A percentile compares a stretch with the other conserved stretches of the same genome.
These are phyloP conservation scores for Lampris incognitus DNA, from an alignment of 2,113 vertebrate species.

Conservation along the genomic window DNA sequence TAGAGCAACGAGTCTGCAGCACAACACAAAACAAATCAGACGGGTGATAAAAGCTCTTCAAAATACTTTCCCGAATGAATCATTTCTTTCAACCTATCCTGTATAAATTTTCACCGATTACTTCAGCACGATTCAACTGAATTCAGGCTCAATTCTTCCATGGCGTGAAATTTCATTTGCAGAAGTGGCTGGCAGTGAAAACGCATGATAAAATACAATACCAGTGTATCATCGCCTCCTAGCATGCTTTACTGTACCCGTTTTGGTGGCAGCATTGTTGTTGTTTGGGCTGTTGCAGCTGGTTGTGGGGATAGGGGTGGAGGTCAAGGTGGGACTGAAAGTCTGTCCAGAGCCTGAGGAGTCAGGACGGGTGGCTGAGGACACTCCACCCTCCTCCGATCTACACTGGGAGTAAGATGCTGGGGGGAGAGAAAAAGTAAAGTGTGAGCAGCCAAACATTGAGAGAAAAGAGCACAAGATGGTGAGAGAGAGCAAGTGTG, in stretches of 20 bases:
- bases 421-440: conserved; percentile 58
- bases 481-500: background rate
- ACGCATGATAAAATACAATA: background rate
- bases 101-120: too few relatives aligned
- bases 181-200: too few relatives aligned
- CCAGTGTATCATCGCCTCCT: background rate
- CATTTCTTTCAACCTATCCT: too few relatives aligned
- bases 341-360: conserved; percentile 81
- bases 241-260: conserved; percentile 80
- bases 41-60: too few relatives aligned
- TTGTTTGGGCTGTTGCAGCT: conserved; percentile 52
- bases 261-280: conserved; percentile 75
- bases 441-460: background rate
- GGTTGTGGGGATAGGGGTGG: conserved; percentile 33
- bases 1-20: conserved; percentile 86
- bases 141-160: too few relatives aligned
- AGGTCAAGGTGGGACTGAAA: conserved; percentile 65
- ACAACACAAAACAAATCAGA: conserved; percentile 27
- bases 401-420: conserved; percentile 81
- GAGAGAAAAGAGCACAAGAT: background rate
- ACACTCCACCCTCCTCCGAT: conserved; percentile 85
- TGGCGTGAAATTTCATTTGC: too few relatives aligned
- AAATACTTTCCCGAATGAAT: too few relatives aligned
- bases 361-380: conserved; percentile 67
- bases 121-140: too few relatives aligned